Evolutionary conservation across 2,113 vertebrate genomes (phyloP).

Genomic region (Xyliphius kryptos): DNA sequence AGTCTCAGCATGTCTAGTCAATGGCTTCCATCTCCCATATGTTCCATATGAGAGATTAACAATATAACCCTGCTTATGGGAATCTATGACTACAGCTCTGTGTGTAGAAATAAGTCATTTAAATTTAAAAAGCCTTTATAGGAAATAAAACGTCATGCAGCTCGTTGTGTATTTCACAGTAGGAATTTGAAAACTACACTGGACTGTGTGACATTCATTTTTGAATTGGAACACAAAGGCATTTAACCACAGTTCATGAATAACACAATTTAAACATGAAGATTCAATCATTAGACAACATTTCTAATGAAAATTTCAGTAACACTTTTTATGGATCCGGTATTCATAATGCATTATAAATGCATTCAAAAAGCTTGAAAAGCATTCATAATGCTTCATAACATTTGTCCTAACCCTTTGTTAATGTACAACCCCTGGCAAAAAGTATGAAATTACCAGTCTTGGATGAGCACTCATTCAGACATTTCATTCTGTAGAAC

Average conservation of each 20-base stretch:
- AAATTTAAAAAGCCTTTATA: not conserved
- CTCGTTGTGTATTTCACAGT: not conserved
- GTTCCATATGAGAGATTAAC: not conserved
- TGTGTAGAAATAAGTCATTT: not conserved
- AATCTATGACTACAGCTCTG: not conserved
- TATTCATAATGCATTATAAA: too few species aligned
- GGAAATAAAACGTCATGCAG: not conserved
- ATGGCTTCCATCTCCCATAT: not conserved
- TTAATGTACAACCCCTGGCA: too few species aligned
- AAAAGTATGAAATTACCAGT: too few species aligned
- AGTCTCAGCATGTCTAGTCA: not conserved
- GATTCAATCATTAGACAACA: too few species aligned
- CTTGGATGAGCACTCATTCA: too few species aligned
- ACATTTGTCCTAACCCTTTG: too few species aligned
- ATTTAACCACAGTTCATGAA: slow-evolving; percentile 14
- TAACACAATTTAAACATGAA: not conserved
- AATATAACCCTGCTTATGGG: not conserved
- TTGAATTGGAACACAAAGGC: slow-evolving; percentile 13
- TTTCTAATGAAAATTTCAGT: too few species aligned
- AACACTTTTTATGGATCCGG: too few species aligned
- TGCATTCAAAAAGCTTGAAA: too few species aligned
- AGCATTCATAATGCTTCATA: too few species aligned
- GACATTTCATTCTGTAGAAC: too few species aligned
- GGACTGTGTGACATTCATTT: not conserved
- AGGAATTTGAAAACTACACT: slow-evolving; percentile 2